Base-by-base conservation (phyloP, 2,888 invertebrate genomes). In the Scaptomyza caliginosa region DNA sequence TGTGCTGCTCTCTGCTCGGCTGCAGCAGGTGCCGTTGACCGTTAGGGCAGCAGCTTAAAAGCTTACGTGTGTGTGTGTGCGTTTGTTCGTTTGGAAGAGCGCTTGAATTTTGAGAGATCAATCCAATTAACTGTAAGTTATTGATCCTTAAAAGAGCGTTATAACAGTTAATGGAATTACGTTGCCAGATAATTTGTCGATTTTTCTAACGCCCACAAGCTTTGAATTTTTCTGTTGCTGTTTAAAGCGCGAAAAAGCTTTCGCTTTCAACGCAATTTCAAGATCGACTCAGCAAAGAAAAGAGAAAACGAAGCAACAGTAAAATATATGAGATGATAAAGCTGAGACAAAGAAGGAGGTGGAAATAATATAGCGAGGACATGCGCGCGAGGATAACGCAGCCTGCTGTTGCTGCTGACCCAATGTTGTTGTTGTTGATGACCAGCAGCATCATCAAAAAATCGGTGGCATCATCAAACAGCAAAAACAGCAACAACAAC, bases 361-460 rank as follows among this genome's bases (percentile, higher is more conserved):
- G 28, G 7, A 39, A 11, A 23, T 19, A 39, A 54, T 19, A 39
- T 52, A 51, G 36, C 55, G 65, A 73, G 77, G 76, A 79, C 54
- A 60, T 64, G 40, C 40, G 48, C 68, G 32, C 66, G 32, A 80
- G 82, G 78, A 81, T 72, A 84, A 60, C 46, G 70, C 46, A 23
- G 60, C 67, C 51, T 54, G 50, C 40, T 62, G 24, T 8, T 62
- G 55, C 39, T 62, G n/a, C n/a, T n/a, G n/a, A n/a, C n/a, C n/a
- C n/a, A 42, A 50, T 21, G 55, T 50, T 50, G 49, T 46, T 58
- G 67, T 51, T 28, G 66, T 40, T 36, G 57, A 40, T 62, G 57
- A 60, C 51, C 70, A 70, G 67, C 74, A 81, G 80, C 77, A 80
- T 76, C 83, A 83, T 76, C 80, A 78, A 67, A 28, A 70, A 7